Conservation (phyloP, 2,888 invertebrate genomes). For the Aphrophora alni region DNA sequence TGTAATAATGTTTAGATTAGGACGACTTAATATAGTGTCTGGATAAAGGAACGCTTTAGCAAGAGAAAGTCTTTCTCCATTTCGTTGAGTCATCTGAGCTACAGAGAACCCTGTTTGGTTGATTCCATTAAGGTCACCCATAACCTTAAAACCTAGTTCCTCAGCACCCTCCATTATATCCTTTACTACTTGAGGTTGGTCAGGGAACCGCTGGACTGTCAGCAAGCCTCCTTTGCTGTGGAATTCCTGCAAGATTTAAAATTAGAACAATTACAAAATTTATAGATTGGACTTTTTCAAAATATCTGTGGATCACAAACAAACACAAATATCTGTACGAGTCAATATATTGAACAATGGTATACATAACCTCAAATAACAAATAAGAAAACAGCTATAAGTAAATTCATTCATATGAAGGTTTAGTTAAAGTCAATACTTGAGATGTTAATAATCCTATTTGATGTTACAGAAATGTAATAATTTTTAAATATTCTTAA, state of each 20-base stretch:
- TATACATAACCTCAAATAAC: too few species aligned
- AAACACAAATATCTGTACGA: too few species aligned
- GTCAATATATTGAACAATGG: too few species aligned
- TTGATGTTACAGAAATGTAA: too few species aligned
- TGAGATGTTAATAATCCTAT: too few species aligned
- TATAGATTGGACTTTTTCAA: too few species aligned
- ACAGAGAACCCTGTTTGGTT: constrained; percentile 50
- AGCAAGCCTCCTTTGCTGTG: constrained; percentile 57
- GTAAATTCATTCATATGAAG: too few species aligned
- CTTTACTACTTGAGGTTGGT: constrained; percentile 55
- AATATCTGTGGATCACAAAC: too few species aligned
- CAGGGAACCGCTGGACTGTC: constrained; percentile 57
- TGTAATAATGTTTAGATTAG: constrained; percentile 23
- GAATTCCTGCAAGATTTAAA: constrained; percentile 50
- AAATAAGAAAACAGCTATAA: too few species aligned
- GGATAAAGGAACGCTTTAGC: constrained; percentile 19
- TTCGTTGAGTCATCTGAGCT: constrained; percentile 51
- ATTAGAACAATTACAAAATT: too few species aligned
- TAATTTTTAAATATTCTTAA: too few species aligned
- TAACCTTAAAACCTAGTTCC: constrained; percentile 56
- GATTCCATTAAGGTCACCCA: constrained; percentile 55
- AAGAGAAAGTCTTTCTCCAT: constrained; percentile 56
- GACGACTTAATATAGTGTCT: background rate
- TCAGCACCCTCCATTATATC: constrained; percentile 56
- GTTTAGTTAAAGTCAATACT: too few species aligned